Conservation (phyloP, 1,140 invertebrate species). For the Conus ventricosus region DNA sequence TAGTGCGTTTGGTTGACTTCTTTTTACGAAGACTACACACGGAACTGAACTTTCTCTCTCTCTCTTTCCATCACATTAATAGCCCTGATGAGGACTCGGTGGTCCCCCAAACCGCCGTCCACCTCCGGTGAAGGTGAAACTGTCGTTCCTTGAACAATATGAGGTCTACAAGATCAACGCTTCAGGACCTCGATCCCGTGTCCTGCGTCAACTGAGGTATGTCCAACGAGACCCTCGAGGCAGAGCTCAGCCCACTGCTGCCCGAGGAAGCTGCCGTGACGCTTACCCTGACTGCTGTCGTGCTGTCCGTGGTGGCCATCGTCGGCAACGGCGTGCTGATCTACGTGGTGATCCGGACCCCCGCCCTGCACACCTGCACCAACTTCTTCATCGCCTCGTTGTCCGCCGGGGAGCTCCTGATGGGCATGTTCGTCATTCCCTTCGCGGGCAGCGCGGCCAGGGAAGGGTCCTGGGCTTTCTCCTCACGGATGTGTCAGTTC, state of each 20-base stretch:
- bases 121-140: too few relatives aligned
- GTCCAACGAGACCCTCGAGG: constrained; percentile 6
- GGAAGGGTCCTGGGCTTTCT: constrained; percentile 35
- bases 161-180: background rate
- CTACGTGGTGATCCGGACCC: constrained; percentile 41
- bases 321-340: constrained; percentile 44
- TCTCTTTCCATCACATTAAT: too few relatives aligned
- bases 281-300: constrained; percentile 29
- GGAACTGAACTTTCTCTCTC: too few relatives aligned
- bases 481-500: constrained; percentile 23
- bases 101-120: too few relatives aligned
- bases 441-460: constrained; percentile 31
- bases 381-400: constrained; percentile 51
- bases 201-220: background rate
- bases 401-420: constrained; percentile 40
- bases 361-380: constrained; percentile 48
- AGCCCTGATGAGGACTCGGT: too few relatives aligned
- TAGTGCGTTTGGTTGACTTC: too few relatives aligned
- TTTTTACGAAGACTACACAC: too few relatives aligned
- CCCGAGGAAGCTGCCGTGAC: background rate
- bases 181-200: background rate
- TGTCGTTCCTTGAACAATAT: background rate
- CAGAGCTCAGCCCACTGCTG: background rate
- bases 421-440: constrained; percentile 41
- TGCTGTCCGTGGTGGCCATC: constrained; percentile 39